Evolutionary conservation across 2,113 vertebrate species (phyloP).

Genomic region (Atherinomorus stipes): DNA sequence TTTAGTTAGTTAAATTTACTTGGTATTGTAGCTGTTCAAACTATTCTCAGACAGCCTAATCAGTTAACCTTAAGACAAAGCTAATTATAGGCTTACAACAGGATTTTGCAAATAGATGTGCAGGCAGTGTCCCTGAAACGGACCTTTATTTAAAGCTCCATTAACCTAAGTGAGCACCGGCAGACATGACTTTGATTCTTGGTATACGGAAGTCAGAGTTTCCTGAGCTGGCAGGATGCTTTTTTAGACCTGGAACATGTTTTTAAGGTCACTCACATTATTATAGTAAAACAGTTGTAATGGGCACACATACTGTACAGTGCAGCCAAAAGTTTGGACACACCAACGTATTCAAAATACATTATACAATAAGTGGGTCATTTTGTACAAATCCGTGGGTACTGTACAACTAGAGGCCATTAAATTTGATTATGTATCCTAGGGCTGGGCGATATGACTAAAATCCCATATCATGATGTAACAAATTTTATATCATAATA

Average conservation of each 20-base stretch:
- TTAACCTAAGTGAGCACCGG: conserved; percentile 25
- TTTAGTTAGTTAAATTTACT: conserved; percentile 39
- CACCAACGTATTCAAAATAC: no score
- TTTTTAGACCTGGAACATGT: background rate
- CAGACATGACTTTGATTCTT: conserved; percentile 29
- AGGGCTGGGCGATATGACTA: no score
- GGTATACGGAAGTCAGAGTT: conserved; percentile 16
- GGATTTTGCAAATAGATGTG: conserved; percentile 56
- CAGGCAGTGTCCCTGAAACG: conserved; percentile 53
- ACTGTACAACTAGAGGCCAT: background rate
- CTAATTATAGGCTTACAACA: conserved; percentile 69
- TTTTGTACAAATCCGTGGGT: no score
- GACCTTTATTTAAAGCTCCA: conserved; percentile 47
- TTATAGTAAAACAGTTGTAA: no score
- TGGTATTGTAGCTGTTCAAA: conserved; percentile 47
- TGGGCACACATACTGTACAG: no score
- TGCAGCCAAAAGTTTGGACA: no score
- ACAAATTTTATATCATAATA: no score
- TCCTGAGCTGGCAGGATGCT: background rate
- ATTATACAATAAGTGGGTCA: no score
- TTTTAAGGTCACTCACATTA: background rate
- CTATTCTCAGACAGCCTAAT: conserved; percentile 65
- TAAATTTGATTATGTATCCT: no score
- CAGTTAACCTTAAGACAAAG: conserved; percentile 53
- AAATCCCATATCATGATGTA: no score